Percentiles rank a stretch among this genome's conserved stretches.
Evolutionary conservation across 2,888 invertebrate species (phyloP).

Genomic region (Drosophila mulleri): DNA sequence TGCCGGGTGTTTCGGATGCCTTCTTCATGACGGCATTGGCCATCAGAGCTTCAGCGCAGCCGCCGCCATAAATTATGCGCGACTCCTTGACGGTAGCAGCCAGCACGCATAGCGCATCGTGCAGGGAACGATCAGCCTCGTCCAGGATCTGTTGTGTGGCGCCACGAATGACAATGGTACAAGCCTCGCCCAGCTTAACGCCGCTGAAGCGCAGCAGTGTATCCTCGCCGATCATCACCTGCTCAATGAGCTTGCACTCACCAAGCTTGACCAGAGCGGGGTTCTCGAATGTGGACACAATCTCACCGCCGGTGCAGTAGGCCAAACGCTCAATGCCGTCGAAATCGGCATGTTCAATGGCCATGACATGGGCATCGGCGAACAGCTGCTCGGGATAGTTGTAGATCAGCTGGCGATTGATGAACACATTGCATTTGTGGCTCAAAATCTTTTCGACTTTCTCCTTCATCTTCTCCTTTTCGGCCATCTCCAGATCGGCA

Average conservation of each 20-base stretch:
- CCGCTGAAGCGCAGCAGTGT: slow-evolving; percentile 97
- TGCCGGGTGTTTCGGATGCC: slow-evolving; percentile 96
- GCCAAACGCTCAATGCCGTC: slow-evolving; percentile 99
- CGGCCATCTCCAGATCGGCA: slow-evolving; percentile 98
- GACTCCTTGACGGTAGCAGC: slow-evolving; percentile 97
- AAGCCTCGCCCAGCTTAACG: slow-evolving; percentile 97
- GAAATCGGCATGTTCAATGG: slow-evolving; percentile 99
- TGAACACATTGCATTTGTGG: slow-evolving; percentile 98
- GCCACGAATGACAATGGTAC: slow-evolving; percentile 98
- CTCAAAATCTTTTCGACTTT: slow-evolving; percentile 98
- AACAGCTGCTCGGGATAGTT: slow-evolving; percentile 99
- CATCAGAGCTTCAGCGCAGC: slow-evolving; percentile 98
- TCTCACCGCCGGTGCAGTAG: slow-evolving; percentile 98
- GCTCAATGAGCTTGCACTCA: slow-evolving; percentile 97
- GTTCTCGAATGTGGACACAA: slow-evolving; percentile 98
- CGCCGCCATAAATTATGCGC: slow-evolving; percentile 95
- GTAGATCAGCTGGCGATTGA: slow-evolving; percentile 99
- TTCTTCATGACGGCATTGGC: slow-evolving; percentile 94
- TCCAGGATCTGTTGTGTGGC: slow-evolving; percentile 99
- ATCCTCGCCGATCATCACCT: slow-evolving; percentile 98
- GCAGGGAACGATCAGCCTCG: slow-evolving; percentile 98
- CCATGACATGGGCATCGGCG: slow-evolving; percentile 99
- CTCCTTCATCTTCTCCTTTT: slow-evolving; percentile 99
- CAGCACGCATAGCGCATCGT: slow-evolving; percentile 98
- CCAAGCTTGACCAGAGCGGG: slow-evolving; percentile 97